Evolutionary conservation across 2,797 vertebrate genomes (phyloP).

Genomic region (Lagothrix lagotricha): DNA sequence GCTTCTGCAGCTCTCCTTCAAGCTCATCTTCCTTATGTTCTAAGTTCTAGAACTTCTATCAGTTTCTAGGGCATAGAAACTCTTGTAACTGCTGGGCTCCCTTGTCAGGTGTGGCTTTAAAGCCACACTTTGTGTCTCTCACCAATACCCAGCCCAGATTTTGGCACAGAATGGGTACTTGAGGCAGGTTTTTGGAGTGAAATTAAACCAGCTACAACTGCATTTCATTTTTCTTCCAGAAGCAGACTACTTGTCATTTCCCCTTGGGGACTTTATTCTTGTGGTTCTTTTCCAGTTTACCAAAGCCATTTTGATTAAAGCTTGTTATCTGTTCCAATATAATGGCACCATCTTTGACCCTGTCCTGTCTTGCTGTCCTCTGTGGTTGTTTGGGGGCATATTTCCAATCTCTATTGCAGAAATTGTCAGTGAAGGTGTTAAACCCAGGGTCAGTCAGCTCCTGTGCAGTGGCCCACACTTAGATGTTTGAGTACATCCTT

Average conservation of each 20-base stretch:
- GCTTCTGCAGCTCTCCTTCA: neutral
- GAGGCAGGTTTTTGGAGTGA: neutral
- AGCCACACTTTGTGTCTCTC: neutral
- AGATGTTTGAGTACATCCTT: neutral
- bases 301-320: neutral
- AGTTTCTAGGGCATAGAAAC: neutral
- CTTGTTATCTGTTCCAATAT: neutral
- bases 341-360: neutral
- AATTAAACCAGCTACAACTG: neutral
- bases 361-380: neutral
- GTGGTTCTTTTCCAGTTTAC: neutral
- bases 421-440: neutral
- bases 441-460: neutral
- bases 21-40: neutral
- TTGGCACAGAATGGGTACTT: neutral
- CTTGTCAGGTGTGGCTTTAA: neutral
- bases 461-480: neutral
- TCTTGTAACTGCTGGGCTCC: neutral
- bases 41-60: neutral
- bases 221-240: neutral
- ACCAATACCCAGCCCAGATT: neutral
- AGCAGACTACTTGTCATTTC: neutral
- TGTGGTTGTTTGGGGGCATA: neutral
- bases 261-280: neutral
- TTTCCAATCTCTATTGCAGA: neutral